Evolutionary conservation across 2,113 vertebrate species (phyloP).

Genomic region (Psettodes erumei): DNA sequence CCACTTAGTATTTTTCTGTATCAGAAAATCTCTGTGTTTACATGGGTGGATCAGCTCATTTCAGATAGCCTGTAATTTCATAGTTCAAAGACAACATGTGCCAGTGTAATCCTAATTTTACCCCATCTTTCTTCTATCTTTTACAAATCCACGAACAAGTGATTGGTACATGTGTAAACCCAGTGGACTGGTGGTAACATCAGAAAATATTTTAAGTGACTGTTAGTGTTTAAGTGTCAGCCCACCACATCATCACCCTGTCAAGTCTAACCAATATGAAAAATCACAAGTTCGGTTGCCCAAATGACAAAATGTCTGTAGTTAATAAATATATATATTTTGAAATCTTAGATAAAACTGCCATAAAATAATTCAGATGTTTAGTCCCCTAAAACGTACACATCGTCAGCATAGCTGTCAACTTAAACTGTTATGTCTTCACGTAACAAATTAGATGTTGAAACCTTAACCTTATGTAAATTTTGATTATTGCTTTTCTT

Average conservation of each 20-base stretch:
- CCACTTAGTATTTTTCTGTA: slow-evolving; percentile 85
- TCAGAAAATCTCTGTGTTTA: slow-evolving; percentile 86
- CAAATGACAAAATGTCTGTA: slow-evolving; percentile 1
- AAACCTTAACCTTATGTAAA: slow-evolving; percentile 27
- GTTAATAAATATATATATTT: slow-evolving; percentile 24
- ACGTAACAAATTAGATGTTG: slow-evolving; percentile 50
- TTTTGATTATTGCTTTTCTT: slow-evolving; percentile 30
- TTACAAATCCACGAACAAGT: slow-evolving; percentile 1
- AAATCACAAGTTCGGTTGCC: slow-evolving; percentile 1
- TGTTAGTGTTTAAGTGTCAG: neutral
- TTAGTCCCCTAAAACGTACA: slow-evolving; percentile 15
- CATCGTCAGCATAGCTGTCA: slow-evolving; percentile 29
- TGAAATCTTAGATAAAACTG: slow-evolving; percentile 43
- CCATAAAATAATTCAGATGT: slow-evolving; percentile 40
- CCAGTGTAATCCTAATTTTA: slow-evolving; percentile 46
- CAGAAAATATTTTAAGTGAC: neutral
- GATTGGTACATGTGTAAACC: slow-evolving; percentile 22
- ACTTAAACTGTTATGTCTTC: slow-evolving; percentile 34
- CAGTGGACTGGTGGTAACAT: neutral
- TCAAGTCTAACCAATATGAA: neutral
- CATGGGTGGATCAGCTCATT: slow-evolving; percentile 78
- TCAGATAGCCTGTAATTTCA: slow-evolving; percentile 72
- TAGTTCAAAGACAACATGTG: slow-evolving; percentile 52
- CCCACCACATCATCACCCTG: neutral
- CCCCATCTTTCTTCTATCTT: slow-evolving; percentile 10